Evolutionary conservation across 2,888 invertebrate species (phyloP), one percentile per base, ranked within the genome.

Genomic region (Gonocerus acuteangulatus): DNA sequence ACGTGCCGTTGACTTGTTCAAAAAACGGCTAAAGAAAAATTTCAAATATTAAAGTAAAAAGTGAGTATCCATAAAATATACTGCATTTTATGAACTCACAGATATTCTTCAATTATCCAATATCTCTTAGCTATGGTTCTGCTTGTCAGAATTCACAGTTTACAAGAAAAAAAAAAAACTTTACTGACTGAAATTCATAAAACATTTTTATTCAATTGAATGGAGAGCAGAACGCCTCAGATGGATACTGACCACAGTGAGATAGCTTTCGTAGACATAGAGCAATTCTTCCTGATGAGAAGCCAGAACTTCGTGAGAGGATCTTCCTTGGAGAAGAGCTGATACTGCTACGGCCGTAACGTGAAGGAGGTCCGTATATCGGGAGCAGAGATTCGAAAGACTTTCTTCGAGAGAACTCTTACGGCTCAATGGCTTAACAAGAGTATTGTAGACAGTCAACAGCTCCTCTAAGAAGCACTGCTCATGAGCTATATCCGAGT

Each of bases 401-500:
- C 64, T 63, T 23, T 67, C 67, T 18, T 68, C 68, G 11, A 67
- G 60, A 39, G 64, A 64, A 19, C 67, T 66, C 16, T 58, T 62
- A 9, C 68, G 82, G 7, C 61, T 48, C n/a, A 68, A 62, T 16
- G 68, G 68, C 59, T 66, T 66, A 52, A 85, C 77, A 66, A 85
- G 74, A 71, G 79, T 78, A 70, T 79, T 79, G 72, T 84, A 78
- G 70, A 84, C 80, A 59, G 79, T 72, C 63, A 84, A 74, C 78
- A 83, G 80, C 72, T 84, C 83, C 73, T 87, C 86, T 65, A 86
- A 74, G 74, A 82, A 84, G 72, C 81, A 79, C 78, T 86, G 85
- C 75, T 85, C 83, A 70, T 79, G 78, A 66, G 79, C 78, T 52
- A 84, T 74, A 48, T 68, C 68, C 2, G 66, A 63, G n/a, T 62